Conservation (phyloP, 2,888 invertebrate species). For the Pilophorus perplexus region DNA sequence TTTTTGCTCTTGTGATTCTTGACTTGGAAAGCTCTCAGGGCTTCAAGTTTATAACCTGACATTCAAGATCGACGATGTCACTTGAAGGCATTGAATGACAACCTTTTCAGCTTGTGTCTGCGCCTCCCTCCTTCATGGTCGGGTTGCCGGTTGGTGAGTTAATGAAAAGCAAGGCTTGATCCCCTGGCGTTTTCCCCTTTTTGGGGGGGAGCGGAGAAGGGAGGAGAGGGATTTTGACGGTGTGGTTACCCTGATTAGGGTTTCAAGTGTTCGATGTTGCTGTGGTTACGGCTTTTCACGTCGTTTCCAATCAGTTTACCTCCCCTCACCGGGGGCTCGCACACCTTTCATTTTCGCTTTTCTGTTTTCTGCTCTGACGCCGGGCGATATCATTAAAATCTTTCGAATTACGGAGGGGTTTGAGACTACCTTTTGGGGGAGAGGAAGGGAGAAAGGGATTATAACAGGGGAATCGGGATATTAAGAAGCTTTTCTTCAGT, state of each 20-base stretch:
- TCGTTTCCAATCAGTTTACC: constrained; percentile 29
- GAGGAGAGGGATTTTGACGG: constrained; percentile 10
- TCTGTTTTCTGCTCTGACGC: background rate
- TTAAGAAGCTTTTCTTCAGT: background rate
- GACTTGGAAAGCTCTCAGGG: too few relatives aligned
- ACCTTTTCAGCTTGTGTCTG: background rate
- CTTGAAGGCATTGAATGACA: background rate
- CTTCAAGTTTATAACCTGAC: constrained; percentile 19
- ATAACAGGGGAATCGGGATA: constrained; percentile 9
- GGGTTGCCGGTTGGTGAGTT: too few relatives aligned
- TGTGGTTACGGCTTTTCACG: constrained; percentile 29
- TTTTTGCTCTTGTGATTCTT: too few relatives aligned
- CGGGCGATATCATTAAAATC: constrained; percentile 14
- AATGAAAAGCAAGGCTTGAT: too few relatives aligned
- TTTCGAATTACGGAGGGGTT: constrained; percentile 10
- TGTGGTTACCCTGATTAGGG: constrained; percentile 22
- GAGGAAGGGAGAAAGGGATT: too few relatives aligned
- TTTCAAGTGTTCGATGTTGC: constrained; percentile 28
- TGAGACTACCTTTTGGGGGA: background rate
- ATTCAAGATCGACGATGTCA: constrained; percentile 22
- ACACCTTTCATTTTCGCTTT: constrained; percentile 1
- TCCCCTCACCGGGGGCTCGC: background rate
- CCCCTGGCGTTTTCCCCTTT: too few relatives aligned
- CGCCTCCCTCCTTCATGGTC: too few relatives aligned
- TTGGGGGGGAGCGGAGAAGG: background rate